phyloP scores from a whole-genome alignment of 2,888 invertebrate genomes.

The Lampropteryx suffumata region DNA sequence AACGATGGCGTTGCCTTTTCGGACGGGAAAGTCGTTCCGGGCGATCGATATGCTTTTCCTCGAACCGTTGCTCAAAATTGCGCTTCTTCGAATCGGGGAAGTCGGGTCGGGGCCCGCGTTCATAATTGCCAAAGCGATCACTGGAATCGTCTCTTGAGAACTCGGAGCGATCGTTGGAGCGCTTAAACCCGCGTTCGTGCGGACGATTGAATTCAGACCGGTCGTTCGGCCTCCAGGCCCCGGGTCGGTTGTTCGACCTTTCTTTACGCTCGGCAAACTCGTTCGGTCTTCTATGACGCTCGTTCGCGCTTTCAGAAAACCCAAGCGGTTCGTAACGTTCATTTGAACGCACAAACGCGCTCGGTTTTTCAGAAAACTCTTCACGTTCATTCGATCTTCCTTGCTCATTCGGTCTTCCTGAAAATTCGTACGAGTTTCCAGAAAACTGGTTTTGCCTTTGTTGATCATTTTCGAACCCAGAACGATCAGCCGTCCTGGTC shows the following conservation, averaged over 20 bases:
- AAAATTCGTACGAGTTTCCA: neutral
- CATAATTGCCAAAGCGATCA: neutral
- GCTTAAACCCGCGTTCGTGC: neutral
- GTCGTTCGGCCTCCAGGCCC: neutral
- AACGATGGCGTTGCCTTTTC: neutral
- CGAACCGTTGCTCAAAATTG: constrained; percentile 5
- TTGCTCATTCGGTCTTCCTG: neutral
- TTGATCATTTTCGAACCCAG: neutral
- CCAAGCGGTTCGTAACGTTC: neutral
- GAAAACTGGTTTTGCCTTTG: no score
- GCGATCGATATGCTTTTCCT: neutral
- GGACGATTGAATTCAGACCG: neutral
- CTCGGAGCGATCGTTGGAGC: neutral
- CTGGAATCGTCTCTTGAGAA: neutral
- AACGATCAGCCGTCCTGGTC: constrained; percentile 1
- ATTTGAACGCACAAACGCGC: neutral
- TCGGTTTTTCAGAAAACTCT: neutral
- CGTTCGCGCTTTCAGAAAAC: constrained; percentile 2
- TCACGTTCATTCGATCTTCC: neutral
- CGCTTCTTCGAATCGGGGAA: constrained; percentile 5
- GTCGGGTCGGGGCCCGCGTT: neutral
- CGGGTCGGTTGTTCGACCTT: neutral
- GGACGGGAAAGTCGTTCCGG: constrained; percentile 6
- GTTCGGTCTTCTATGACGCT: neutral
- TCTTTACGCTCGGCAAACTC: neutral